Base-by-base conservation (phyloP, 2,113 vertebrate genomes). In the Carassius auratus region DNA sequence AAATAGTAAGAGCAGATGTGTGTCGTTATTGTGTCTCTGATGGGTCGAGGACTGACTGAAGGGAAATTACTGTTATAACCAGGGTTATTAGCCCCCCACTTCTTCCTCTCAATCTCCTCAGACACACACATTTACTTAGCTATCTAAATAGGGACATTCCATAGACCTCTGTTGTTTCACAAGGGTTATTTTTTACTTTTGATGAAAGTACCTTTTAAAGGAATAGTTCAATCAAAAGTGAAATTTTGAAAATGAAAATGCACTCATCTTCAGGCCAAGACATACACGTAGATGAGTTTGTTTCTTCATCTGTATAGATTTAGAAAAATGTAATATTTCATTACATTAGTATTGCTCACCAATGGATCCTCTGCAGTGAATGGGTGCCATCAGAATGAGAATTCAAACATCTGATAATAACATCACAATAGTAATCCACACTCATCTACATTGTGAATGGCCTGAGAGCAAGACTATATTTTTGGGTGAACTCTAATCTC, bases 21-120 rank as follows among this genome's bases (percentile, higher is more conserved):
- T 71, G 59, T 78, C 42, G 42, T 64, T 55, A 74, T 77, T 79
- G 30, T 76, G 33, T 76, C 69, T 81, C 61, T 73, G n/a, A 42
- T 33, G 23, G 77, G 36, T 57, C 8, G 23, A 30, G 73, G 30
- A 61, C 36, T 82, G 86, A 87, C 71, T 85, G 84, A 82, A 85
- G 84, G 76, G 26, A 88, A 88, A 88, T 88, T 77, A 82, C 86
- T 87, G 17, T 85, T 77, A 85, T 87, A 82, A 84, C 81, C 84
- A 87, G 62, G 26, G 62, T 71, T 86, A 85, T 88, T 86, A 79
- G 76, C 57, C 26, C 30, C 30, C 36, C 66, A 33, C 36, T 23
- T 64, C 62, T n/a, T 21, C 23, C 50, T 17, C 61, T 38, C 76
- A 62, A 42, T 71, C 66, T 38, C 3, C 33, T 19, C 13, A 66